A percentile compares a stretch with the other conserved stretches of the same genome.
Conservation (phyloP, 2,888 invertebrate species). For the Heliconius charithonia region DNA sequence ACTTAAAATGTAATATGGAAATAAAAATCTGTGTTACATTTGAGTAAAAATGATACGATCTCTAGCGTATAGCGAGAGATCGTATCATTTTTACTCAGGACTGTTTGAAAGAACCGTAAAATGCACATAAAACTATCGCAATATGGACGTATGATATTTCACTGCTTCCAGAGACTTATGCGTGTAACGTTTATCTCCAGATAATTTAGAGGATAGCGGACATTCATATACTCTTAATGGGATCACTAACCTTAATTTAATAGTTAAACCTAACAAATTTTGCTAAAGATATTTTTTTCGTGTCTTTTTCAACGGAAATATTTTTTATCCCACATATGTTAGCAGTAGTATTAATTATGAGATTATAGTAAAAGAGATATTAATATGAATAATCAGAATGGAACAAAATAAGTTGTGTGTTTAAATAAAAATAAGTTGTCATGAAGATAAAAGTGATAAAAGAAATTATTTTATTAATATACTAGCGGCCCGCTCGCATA, state of each 20-base stretch:
- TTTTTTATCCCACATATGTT: too few species aligned
- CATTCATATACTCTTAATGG: not conserved
- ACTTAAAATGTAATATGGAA: not conserved
- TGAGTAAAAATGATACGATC: not conserved
- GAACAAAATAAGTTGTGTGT: too few species aligned
- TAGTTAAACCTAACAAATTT: not conserved
- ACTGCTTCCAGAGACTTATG: not conserved
- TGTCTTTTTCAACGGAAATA: too few species aligned
- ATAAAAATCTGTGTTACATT: not conserved
- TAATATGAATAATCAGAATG: too few species aligned
- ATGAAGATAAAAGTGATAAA: too few species aligned
- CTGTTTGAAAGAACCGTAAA: not conserved
- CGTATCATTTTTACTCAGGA: too few species aligned
- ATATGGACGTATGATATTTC: slow-evolving; percentile 14
- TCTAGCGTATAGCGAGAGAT: not conserved
- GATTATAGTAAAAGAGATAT: too few species aligned
- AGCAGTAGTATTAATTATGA: too few species aligned
- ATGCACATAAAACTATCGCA: slow-evolving; percentile 10
- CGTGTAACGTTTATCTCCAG: not conserved
- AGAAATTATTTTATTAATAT: too few species aligned
- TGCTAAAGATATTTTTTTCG: too few species aligned
- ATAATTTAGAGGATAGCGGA: not conserved
- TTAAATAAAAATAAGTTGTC: too few species aligned
- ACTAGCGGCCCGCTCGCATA: too few species aligned
- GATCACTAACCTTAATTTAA: not conserved